Evolutionary conservation across 2,797 vertebrate species (phyloP).

Genomic region (Acanthiza pusilla): DNA sequence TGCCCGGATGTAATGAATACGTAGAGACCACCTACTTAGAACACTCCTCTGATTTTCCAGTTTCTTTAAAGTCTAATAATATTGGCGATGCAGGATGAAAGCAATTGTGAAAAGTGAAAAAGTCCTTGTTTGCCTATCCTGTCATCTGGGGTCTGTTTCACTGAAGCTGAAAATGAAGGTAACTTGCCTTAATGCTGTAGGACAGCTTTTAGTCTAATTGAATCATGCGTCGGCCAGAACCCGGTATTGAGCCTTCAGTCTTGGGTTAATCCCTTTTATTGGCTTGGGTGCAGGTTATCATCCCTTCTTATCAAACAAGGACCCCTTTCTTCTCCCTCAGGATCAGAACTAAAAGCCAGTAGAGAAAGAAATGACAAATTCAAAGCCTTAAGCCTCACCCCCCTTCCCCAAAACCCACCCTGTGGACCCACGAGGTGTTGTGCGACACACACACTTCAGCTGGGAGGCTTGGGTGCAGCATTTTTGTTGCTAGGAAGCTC

Average conservation of each 20-base stretch:
- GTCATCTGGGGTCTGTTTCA: slow-evolving; percentile 60
- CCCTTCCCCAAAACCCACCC: background rate
- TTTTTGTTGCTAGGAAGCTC: slow-evolving; percentile 49
- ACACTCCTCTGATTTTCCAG: slow-evolving; percentile 41
- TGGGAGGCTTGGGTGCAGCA: background rate
- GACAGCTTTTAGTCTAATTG: slow-evolving; percentile 67
- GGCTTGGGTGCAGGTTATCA: slow-evolving; percentile 54
- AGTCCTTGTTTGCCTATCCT: slow-evolving; percentile 54
- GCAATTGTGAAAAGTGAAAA: slow-evolving; percentile 64
- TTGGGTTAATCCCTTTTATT: slow-evolving; percentile 61
- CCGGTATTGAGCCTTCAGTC: slow-evolving; percentile 43
- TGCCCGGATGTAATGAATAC: slow-evolving; percentile 37
- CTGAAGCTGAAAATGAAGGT: slow-evolving; percentile 56
- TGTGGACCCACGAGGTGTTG: background rate
- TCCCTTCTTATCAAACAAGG: slow-evolving; percentile 68
- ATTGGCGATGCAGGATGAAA: slow-evolving; percentile 57
- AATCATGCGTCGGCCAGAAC: slow-evolving; percentile 23
- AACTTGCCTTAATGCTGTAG: slow-evolving; percentile 44
- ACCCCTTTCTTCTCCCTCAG: slow-evolving; percentile 46
- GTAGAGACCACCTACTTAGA: slow-evolving; percentile 51
- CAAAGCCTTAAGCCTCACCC: slow-evolving; percentile 44
- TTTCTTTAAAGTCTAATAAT: slow-evolving; percentile 56
- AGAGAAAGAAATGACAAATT: slow-evolving; percentile 60
- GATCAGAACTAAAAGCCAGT: slow-evolving; percentile 60
- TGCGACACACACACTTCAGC: background rate